A percentile compares a stretch with the other conserved stretches of the same genome.
phyloP scores from a whole-genome alignment of 1,140 invertebrate genomes.

The Phocides pigmalion region DNA sequence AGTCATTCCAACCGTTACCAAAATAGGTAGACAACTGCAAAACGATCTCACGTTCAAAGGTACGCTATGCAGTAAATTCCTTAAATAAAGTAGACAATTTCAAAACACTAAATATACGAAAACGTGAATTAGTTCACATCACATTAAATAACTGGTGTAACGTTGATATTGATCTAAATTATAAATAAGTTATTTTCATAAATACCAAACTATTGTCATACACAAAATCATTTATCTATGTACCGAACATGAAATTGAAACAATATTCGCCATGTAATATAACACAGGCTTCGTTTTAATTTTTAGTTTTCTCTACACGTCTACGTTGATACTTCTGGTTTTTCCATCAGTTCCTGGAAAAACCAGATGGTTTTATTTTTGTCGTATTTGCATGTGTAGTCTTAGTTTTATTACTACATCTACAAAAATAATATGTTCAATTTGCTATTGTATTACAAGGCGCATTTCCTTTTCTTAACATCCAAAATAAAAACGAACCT shows the following conservation, averaged over 20 bases:
- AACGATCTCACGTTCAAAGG: slow-evolving; percentile 43
- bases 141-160: slow-evolving; percentile 16
- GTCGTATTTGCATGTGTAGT: background rate
- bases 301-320: slow-evolving; percentile 4
- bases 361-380: no score
- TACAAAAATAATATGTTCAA: no score
- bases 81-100: slow-evolving; percentile 15
- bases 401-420: no score
- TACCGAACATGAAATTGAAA: slow-evolving; percentile 4
- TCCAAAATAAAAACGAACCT: no score
- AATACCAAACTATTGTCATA: slow-evolving; percentile 14
- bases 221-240: slow-evolving; percentile 3
- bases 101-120: background rate
- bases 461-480: no score
- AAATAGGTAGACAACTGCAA: slow-evolving; percentile 50
- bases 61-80: slow-evolving; percentile 13
- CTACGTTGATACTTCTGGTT: background rate
- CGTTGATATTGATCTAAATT: slow-evolving; percentile 24
- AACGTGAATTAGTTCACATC: background rate
- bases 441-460: no score
- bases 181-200: background rate
- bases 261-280: background rate
- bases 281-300: slow-evolving; percentile 13
- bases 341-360: background rate
- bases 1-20: slow-evolving; percentile 50